phyloP scores from a whole-genome alignment of 35 echinoderm and acorn worm genomes.

The Ophiothrix spiculata region DNA sequence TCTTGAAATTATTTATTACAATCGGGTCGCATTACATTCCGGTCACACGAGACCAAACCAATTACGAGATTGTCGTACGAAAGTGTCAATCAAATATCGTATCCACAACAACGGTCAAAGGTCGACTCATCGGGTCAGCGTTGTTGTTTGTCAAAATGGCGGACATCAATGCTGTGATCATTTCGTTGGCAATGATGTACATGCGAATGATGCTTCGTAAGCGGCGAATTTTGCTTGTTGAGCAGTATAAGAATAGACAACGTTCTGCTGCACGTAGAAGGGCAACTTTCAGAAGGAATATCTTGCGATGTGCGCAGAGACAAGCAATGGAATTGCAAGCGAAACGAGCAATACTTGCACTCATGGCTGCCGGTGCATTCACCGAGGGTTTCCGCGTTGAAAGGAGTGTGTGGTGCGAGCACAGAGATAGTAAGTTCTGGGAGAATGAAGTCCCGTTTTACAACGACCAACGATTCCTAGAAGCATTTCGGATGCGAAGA shows the following conservation, averaged over 20 bases:
- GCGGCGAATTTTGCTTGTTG: neutral
- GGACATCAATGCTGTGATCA: neutral
- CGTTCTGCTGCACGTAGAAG: neutral
- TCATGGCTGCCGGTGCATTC: neutral
- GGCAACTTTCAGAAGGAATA: neutral
- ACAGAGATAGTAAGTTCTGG: neutral
- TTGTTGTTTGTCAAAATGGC: neutral
- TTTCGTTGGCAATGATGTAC: neutral
- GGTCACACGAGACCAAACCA: neutral
- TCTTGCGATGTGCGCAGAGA: neutral
- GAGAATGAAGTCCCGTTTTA: neutral
- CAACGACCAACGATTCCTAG: neutral
- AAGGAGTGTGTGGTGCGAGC: neutral
- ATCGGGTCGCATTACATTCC: neutral
- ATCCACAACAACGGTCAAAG: neutral
- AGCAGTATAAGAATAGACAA: neutral
- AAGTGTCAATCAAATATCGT: neutral
- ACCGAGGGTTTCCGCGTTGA: neutral
- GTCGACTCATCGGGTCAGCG: neutral
- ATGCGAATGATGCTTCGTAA: neutral
- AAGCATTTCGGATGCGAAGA: neutral
- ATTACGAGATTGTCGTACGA: neutral
- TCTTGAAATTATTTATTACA: neutral
- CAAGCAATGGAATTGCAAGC: neutral
- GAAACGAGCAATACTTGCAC: neutral